Evolutionary conservation across 2,888 invertebrate species (phyloP), one percentile per base, ranked within the genome.

Genomic region (Drosophila neotestacea): DNA sequence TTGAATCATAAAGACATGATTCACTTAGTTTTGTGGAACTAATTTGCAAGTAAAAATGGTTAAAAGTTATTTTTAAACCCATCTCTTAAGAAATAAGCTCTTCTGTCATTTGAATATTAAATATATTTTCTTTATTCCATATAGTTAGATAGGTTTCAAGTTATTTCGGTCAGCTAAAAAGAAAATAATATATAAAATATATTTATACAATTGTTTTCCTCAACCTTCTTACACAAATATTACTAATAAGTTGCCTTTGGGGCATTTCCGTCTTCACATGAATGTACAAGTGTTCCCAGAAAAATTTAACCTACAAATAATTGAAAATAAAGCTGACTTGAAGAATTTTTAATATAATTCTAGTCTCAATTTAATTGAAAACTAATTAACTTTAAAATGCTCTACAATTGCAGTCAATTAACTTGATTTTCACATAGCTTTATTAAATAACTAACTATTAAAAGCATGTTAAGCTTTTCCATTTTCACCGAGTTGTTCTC

Each of bases 401-500:
- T 6, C 9, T 13, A 13, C 13, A 41, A 46, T 56, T 55, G 44
- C 42, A 9, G 34, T 27, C 9, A 34, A 34, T 54, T 27, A n/a
- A 13, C 13, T 6, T 7, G 38, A 39, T 54, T 30, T 41, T 22
- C 22, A 27, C 42, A 42, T 7, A n/a, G 16, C 16, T 32, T 32
- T 1, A 6, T 39, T 54, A 28, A 3, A 10, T 4, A 42, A 32
- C 32, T 11, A 30, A 28, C 9, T 28, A 28, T 22, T 42, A 42
- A 16, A 27, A 22, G 6, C 50, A 34, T 9, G 10, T 3, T 34
- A 11, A n/a, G 4, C n/a, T 44, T 11, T 56, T n/a, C 27, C 44
- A 56, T 44, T 56, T 36, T 56, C 55, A 44, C n/a, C 10, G 6
- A n/a, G 27, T 27, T 32, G 41, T 16, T 41, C 6, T 32, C 39